Evolutionary conservation across 64 coral and sea anemone genomes (phyloP).

Genomic region (Actinia equina): DNA sequence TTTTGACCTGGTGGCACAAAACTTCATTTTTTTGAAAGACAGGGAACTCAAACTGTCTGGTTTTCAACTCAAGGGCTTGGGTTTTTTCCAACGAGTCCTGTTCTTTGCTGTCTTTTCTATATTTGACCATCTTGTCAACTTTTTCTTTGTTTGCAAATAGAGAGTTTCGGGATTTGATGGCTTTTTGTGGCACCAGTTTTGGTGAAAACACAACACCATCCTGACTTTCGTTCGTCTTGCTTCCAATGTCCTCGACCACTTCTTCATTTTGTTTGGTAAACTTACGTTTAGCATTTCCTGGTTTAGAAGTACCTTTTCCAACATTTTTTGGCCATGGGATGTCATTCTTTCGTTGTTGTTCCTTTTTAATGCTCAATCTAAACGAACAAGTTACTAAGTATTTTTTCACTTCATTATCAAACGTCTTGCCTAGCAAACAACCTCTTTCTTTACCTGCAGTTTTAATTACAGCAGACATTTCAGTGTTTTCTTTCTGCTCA

Average conservation of each 20-base stretch:
- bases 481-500: neutral
- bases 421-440: neutral
- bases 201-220: neutral
- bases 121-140: neutral
- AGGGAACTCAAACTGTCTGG: neutral
- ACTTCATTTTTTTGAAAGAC: neutral
- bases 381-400: neutral
- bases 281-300: neutral
- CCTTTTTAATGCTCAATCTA: neutral
- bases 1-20: neutral
- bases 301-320: neutral
- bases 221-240: neutral
- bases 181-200: neutral
- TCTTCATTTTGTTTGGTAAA: neutral
- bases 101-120: neutral
- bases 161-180: neutral
- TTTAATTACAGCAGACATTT: neutral
- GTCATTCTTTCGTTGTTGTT: neutral
- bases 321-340: neutral
- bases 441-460: neutral
- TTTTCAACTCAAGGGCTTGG: constrained; percentile 1
- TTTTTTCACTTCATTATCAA: neutral
- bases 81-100: neutral
- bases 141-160: neutral
- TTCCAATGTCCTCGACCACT: neutral